phyloP scores from a whole-genome alignment of 2,797 vertebrate genomes.

The Gallinago nigripennis region DNA sequence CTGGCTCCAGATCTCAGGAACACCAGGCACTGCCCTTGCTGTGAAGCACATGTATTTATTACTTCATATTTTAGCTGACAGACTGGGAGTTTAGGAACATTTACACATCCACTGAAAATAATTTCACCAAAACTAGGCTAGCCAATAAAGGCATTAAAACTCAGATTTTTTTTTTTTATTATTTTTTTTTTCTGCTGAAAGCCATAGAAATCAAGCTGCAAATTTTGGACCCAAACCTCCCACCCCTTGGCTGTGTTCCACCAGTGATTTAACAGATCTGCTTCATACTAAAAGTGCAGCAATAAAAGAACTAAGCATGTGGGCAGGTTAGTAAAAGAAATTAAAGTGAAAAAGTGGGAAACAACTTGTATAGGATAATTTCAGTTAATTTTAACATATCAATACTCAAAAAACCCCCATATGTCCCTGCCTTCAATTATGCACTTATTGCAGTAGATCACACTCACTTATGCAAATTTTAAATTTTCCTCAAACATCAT shows the following conservation, averaged over 20 bases:
- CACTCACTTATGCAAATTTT: neutral
- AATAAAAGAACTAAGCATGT: neutral
- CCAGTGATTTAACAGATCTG: neutral
- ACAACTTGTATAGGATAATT: neutral
- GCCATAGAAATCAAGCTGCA: neutral
- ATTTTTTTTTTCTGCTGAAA: neutral
- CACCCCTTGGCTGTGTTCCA: neutral
- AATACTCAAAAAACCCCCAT: neutral
- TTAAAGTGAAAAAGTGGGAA: neutral
- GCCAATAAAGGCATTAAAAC: neutral
- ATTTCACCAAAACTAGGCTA: neutral
- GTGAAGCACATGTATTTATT: accelerated
- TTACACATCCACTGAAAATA: neutral
- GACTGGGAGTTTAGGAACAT: neutral
- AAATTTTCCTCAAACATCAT: neutral
- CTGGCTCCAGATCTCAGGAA: neutral
- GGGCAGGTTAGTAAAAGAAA: neutral
- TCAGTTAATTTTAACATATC: neutral
- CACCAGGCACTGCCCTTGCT: neutral
- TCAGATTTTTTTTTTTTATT: neutral
- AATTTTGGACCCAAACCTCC: neutral
- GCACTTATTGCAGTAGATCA: neutral
- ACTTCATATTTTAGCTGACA: neutral
- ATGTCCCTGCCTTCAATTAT: neutral
- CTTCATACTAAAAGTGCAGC: neutral